Base-by-base conservation (phyloP, 1,140 invertebrate species). In the Geopemphigus sp. region DNA sequence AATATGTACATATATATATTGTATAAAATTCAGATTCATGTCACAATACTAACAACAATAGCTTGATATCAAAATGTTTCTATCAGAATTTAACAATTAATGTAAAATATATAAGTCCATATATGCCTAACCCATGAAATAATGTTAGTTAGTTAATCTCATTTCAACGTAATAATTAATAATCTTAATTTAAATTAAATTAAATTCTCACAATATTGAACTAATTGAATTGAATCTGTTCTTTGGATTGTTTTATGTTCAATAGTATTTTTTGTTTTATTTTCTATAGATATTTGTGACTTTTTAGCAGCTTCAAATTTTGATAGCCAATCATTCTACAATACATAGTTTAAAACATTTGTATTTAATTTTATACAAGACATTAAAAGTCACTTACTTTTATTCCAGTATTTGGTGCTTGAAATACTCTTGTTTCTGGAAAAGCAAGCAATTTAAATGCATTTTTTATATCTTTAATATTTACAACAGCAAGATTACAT, bases 401-500 rank as follows among this genome's bases (percentile, higher is more conserved):
- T 80, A 91, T 91, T 81, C 91, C 91, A 80, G 92, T 89, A 83
- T 91, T 95, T 80, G 94, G 91, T 83, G 95, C 95, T 83, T 97
- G 95, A 85, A 97, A 97, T 57, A 97, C 91, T 84, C 95, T 91
- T 1, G 95, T 94, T 83, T 97, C 95, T 19, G 96, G 95, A 85
- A 97, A 97, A 81, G 95, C 95, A 80, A 98, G 87, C 1, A 98
- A 88, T 86, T 98, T 98, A 83, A 98, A 97, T 5, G 95, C 94
- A 80, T 90, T 93, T 66, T 93, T 94, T 80, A 95, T 87, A 87
- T 98, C 96, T 83, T 94, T 89, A 5, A 98, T 94, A 88, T 99
- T 99, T 0, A 99, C 96, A 24, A 98, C 92, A 45, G 96, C 96
- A 81, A 99, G 86, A 84, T 91, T 95, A 84, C 95, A 94, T 3